Conservation (phyloP, 2,113 vertebrate species). For the Mus musculus region DNA sequence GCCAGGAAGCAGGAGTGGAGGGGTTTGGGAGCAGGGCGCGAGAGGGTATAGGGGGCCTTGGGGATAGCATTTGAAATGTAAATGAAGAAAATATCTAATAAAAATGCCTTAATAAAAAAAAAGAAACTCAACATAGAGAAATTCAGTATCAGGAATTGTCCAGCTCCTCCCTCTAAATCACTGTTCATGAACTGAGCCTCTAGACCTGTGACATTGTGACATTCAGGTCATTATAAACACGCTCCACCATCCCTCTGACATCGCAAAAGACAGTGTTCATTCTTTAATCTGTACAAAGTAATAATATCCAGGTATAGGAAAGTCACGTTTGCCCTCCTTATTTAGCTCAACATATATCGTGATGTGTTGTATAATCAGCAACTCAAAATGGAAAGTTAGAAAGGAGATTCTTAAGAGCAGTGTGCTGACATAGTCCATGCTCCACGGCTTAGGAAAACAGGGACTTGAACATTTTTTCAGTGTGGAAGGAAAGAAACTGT, state of each 20-base stretch:
- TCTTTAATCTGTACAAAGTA: not conserved
- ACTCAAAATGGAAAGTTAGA: not conserved
- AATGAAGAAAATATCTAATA: too few species aligned
- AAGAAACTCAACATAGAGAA: not conserved
- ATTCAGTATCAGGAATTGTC: not conserved
- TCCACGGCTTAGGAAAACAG: not conserved
- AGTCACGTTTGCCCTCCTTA: not conserved
- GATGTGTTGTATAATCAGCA: not conserved
- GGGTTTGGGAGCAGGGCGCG: too few species aligned
- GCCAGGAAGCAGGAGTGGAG: too few species aligned
- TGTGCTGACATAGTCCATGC: not conserved
- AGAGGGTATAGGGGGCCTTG: too few species aligned
- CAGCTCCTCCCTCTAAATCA: not conserved
- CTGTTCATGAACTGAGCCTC: not conserved
- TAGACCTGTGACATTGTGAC: not conserved
- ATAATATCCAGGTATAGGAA: not conserved
- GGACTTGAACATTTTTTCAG: not conserved
- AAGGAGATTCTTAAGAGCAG: not conserved
- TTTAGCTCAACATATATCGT: not conserved
- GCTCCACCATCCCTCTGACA: not conserved
- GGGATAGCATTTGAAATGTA: too few species aligned
- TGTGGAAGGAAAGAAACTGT: not conserved
- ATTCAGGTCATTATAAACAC: not conserved
- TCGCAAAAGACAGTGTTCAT: not conserved
- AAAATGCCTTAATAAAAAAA: too few species aligned